These are phyloP conservation scores for Chroicocephalus ridibundus DNA, from an alignment of 2,113 vertebrate genomes.

Conservation along the genomic window DNA sequence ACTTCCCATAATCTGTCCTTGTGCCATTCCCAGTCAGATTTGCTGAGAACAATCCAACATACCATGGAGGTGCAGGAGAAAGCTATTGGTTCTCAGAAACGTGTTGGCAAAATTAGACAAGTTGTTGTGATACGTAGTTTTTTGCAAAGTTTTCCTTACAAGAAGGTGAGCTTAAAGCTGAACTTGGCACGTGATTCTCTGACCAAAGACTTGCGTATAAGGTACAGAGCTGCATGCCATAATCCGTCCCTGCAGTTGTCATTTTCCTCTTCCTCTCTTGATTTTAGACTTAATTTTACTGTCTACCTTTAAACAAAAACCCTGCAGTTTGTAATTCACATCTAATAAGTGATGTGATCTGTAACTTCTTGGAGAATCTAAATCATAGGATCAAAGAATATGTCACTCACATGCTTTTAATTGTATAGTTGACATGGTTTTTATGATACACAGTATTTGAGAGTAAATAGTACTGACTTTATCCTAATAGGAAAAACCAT, in stretches of 20 bases:
- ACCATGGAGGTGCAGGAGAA: neutral
- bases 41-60: neutral
- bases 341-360: neutral
- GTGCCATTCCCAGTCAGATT: neutral
- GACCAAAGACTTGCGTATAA: neutral
- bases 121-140: neutral
- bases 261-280: neutral
- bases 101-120: neutral
- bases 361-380: neutral
- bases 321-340: neutral
- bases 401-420: neutral
- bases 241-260: neutral
- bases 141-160: neutral
- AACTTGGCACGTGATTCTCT: neutral
- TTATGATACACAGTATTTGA: neutral
- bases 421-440: accelerated
- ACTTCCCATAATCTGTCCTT: neutral
- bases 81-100: neutral
- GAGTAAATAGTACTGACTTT: neutral
- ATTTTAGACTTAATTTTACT: neutral
- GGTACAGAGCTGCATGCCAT: neutral
- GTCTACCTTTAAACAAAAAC: neutral
- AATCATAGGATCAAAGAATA: neutral
- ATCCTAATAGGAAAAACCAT: neutral
- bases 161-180: neutral